Base-by-base conservation (phyloP, 2,113 vertebrate species). In the Columba janthina region DNA sequence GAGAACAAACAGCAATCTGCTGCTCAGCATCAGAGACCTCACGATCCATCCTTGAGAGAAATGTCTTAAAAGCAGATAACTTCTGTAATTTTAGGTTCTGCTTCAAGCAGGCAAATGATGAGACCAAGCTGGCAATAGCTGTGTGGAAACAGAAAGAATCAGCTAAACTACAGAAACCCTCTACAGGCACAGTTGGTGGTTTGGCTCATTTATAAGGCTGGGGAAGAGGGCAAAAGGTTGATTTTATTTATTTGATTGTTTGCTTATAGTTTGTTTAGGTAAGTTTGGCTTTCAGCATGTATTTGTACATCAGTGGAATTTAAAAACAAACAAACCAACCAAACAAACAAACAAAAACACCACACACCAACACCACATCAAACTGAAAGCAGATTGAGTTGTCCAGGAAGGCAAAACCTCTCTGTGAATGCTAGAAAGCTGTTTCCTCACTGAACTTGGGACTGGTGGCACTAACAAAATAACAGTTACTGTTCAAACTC, bases 1-100 rank as follows among this genome's bases (percentile, higher is more conserved):
- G 48, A 91, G 92, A 94, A 89, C 77, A 89, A 93, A 67, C 85
- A 95, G 54, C 65, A 95, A 85, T 87, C 69, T 93, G 65, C 83
- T 4, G 10, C 81, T 81, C 57, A 44, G 57, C 24, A 1, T 32
- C 53, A 87, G 57, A 89, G 44, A 82, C 38, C 53, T 82, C 36
- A 9, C 82, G 65, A 96, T 64, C 57, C 40, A 67, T 75, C 50
- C 78, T 82, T 85, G 66, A 72, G 70, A 93, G 34, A 85, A 94
- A 89, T 44, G 70, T 53, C 85, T 89, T 93, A 76, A 88, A 85
- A 95, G 65, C 70, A 42, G 48, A 28, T 62, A 91, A 62, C 64
- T 90, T 85, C 24, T 64, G 42, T 71, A 85, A 57, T 50, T 91
- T 89, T 34, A 65, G 50, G 66, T 82, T 94, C 90, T 85, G 74